Evolutionary conservation across 2,888 invertebrate species (phyloP), one percentile per base, ranked within the genome.

Genomic region (Galerucella calmariensis): DNA sequence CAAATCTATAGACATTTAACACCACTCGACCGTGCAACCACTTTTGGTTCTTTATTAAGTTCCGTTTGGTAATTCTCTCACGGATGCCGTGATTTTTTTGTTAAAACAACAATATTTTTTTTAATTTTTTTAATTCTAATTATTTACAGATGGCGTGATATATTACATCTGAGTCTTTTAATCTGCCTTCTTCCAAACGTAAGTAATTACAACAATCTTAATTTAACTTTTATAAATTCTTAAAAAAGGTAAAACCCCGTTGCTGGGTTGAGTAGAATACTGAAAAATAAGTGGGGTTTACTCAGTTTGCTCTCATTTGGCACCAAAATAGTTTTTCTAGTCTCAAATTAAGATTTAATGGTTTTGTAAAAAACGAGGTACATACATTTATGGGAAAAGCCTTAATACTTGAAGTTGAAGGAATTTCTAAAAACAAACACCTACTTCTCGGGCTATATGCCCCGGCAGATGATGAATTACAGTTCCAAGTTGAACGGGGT

Each of bases 101-200:
- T 10, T 56, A 20, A 20, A 48, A 46, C 14, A 12, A 10, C 6
- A 12, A 14, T 48, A 12, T 48, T 10, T 48, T 12, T 48, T 48
- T 12, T 10, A 10, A 12, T 10, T 48, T 48, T 65, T 44, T 41
- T 58, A 27, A 35, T 27, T 59, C 48, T 12, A 56, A 53, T 76
- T 78, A 77, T 35, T 82, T 83, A 74, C 81, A 84, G 84, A 76
- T 83, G 83, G 83, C 81, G 82, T 59, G 79, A 75, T 69, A 72
- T 78, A 24, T 51, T 83, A 53, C 51, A 81, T 67, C 69, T 83
- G 62, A 79, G 81, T 71, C 70, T 81, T 65, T 63, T 80, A 51
- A 61, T 82, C 53, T 78, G 73, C 46, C 67, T 73, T 67, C 75
- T 81, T 74, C 79, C 77, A 78, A 79, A 81, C 72, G 84, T 84